Conservation (phyloP, 2,888 invertebrate species). For the Dasypolia templi region DNA sequence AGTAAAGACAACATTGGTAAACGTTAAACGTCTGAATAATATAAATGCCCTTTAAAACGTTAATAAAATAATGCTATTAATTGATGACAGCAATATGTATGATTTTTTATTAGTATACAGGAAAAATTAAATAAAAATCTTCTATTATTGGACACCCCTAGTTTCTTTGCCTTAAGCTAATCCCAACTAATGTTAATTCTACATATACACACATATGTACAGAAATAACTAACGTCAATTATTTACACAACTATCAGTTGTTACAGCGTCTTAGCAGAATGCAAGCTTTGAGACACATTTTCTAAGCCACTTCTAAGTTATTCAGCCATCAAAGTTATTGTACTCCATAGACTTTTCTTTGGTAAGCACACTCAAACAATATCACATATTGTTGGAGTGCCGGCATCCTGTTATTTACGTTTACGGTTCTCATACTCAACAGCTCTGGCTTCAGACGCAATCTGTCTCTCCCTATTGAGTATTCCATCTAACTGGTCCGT, state of each 20-base stretch:
- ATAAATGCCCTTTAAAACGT: neutral
- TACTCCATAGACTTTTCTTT: conserved; percentile 58
- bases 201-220: conserved; percentile 9
- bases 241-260: conserved; percentile 24
- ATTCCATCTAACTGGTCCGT: conserved; percentile 92
- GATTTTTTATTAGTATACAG: too few species aligned
- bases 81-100: neutral
- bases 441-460: conserved; percentile 84
- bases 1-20: neutral
- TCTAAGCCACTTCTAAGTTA: conserved; percentile 4
- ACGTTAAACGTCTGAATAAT: neutral
- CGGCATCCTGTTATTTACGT: conserved; percentile 83
- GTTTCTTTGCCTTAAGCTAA: neutral
- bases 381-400: conserved; percentile 87
- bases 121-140: too few species aligned
- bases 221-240: conserved; percentile 16
- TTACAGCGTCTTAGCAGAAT: conserved; percentile 1
- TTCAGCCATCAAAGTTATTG: conserved; percentile 26
- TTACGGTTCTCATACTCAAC: conserved; percentile 84
- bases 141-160: too few species aligned
- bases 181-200: conserved; percentile 4
- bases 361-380: conserved; percentile 85
- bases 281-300: conserved; percentile 35
- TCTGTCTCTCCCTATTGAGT: conserved; percentile 84
- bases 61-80: neutral